Base-by-base conservation (phyloP, 2,113 vertebrate genomes). In the Anolis sagrei region DNA sequence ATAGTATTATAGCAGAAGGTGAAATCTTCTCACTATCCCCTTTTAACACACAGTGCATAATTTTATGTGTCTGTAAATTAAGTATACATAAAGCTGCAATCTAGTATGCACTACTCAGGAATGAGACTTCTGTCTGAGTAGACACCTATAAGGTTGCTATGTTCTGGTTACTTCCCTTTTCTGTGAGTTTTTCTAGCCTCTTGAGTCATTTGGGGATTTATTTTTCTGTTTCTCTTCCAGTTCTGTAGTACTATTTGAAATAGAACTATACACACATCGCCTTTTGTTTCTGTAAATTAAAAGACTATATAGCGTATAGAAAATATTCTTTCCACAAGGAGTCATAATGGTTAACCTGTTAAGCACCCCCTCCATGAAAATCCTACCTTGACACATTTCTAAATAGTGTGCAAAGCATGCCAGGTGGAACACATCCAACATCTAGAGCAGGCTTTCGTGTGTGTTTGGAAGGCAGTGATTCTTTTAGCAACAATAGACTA, bases 401-500 rank as follows among this genome's bases (percentile, higher is more conserved):
- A 79, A 82, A 7, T 29, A 79, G 58, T 90, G 64, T 36, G 36
- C 82, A 89, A 62, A 73, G 87, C 86, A 83, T 89, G 58, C 66
- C 64, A 88, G 75, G 74, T 84, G 78, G 11, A 89, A 18, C 4
- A 49, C 0, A 0, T 48, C 19, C 34, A 86, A 91, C 89, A 91
- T 3, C 81, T 39, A 73, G 10, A 86, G 86, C 75, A 73, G n/a
- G 2, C 79, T 86, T 76, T 44, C 51, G 64, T 73, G 39, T 64
- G 82, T 89, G 84, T 83, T 83, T 83, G 76, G 82, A 29, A 76
- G 39, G 1, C 76, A 64, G 90, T 75, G 16, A 89, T 49, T 89
- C 89, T 89, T 66, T 81, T 86, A 88, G 81, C 16, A 89, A 74
- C 86, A 92, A 69, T 54, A 79, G 13, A 5, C n/a, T 85, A 79